Base-by-base conservation (phyloP, 2,888 invertebrate genomes). In the Aromia moschata region DNA sequence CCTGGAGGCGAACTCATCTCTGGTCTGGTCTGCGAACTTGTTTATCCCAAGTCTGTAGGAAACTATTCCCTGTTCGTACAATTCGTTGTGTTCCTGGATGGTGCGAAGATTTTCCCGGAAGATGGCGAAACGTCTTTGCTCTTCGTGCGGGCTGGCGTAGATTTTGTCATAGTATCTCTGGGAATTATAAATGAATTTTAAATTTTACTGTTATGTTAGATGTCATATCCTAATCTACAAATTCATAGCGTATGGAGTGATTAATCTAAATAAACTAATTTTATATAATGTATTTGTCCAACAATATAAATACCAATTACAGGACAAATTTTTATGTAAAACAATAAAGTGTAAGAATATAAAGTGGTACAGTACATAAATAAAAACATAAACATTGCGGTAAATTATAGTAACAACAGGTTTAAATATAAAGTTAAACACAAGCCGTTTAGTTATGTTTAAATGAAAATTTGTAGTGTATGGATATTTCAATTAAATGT, bases 11-110 rank as follows among this genome's bases (percentile, higher is more conserved):
- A 33, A 33, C n/a, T 33, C 33, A 2, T 33, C 33, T 33, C 11
- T 33, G 2, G 33, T 11, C 33, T 2, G n/a, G n/a, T 33, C 33
- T 67, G 85, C 33, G 85, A 77, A 63, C 92, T 56, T 45, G 46
- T 62, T 62, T 0, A 56, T 20, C 12, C 12, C 52, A 12, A 59
- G 12, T n/a, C 31, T 37, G 16, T 51, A 62, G 1, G 58, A 17
- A 12, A 17, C 31, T 11, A 47, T n/a, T 15, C 59, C 56, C 38
- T 56, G 20, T 14, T 55, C 18, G 17, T 55, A 58, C 47, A 45
- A 40, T 41, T 17, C 20, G 43, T 62, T 62, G 31, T 62, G 62
- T 36, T 47, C 43, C 36, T 56, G 18, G 10, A 62, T 47, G 11
- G 15, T 18, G 18, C 38, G 10, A 7, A 62, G 9, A 15, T 59